Percentiles rank a stretch among this genome's conserved stretches.
Evolutionary conservation across 2,113 vertebrate genomes (phyloP).

Genomic region (Grantiella picta): DNA sequence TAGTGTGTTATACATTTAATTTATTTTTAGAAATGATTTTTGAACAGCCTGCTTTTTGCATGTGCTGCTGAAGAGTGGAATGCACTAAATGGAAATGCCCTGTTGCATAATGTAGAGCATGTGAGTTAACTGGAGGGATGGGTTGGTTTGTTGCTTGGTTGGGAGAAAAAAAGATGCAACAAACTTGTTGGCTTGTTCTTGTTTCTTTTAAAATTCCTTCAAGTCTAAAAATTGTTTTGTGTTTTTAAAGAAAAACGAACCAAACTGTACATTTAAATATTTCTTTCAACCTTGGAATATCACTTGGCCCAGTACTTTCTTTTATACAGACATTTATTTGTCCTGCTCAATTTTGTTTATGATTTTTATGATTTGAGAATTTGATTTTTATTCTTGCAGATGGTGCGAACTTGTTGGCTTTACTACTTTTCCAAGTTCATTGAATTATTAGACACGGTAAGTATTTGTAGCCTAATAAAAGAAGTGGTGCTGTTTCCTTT

Average conservation of each 20-base stretch:
- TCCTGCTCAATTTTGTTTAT: not conserved
- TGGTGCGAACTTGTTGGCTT: constrained; percentile 91
- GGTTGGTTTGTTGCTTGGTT: not conserved
- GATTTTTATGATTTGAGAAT: not conserved
- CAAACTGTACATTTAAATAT: not conserved
- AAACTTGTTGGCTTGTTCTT: not conserved
- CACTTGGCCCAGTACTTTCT: not conserved
- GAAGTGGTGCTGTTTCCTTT: not conserved
- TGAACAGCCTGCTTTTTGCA: not conserved
- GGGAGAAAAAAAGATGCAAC: not conserved
- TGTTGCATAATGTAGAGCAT: not conserved
- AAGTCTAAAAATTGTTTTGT: not conserved
- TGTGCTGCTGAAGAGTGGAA: not conserved
- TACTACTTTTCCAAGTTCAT: constrained; percentile 98
- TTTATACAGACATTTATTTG: not conserved
- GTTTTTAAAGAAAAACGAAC: not conserved
- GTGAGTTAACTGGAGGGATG: not conserved
- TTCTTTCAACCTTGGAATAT: not conserved
- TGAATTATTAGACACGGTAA: constrained; percentile 96
- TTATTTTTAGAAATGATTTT: not conserved
- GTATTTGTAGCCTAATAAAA: constrained; percentile 51
- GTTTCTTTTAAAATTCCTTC: not conserved
- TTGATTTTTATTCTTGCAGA: constrained; percentile 73
- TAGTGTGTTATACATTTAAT: not conserved
- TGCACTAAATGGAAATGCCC: not conserved